A percentile compares a stretch with the other conserved stretches of the same genome.
Conservation (phyloP, 1,140 invertebrate species). For the Nephila pilipes region DNA sequence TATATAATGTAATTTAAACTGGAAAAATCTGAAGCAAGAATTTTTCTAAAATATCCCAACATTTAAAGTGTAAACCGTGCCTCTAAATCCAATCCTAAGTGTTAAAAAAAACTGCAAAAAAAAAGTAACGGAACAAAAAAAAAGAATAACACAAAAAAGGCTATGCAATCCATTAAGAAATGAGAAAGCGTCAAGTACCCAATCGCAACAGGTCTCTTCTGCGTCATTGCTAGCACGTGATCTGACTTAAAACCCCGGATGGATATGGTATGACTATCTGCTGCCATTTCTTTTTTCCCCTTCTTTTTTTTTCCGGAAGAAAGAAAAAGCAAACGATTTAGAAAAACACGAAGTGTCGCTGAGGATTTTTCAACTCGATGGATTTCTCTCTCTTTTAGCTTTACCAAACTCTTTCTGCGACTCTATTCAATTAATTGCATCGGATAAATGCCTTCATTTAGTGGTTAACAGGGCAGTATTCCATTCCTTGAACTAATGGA, state of each 20-base stretch:
- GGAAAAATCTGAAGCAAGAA: background rate
- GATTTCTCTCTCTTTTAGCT: background rate
- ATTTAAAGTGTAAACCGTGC: background rate
- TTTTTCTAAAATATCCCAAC: background rate
- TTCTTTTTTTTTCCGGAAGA: background rate
- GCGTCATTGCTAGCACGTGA: slow-evolving; percentile 38
- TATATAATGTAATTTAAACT: too few species aligned
- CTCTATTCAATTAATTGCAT: slow-evolving; percentile 54
- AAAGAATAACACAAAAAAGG: background rate
- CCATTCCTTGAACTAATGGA: background rate
- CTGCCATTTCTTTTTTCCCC: background rate
- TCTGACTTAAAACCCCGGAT: slow-evolving; percentile 7
- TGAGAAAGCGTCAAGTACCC: slow-evolving; percentile 56
- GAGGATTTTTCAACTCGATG: slow-evolving; percentile 42
- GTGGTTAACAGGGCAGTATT: background rate
- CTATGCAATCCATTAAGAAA: slow-evolving; percentile 47
- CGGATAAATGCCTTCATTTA: background rate
- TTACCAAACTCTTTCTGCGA: background rate
- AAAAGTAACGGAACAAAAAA: background rate
- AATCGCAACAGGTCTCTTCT: slow-evolving; percentile 59
- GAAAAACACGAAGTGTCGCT: background rate
- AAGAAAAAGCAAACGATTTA: slow-evolving; percentile 14
- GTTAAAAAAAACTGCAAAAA: background rate
- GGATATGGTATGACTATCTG: slow-evolving; percentile 31
- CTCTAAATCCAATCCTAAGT: background rate